Evolutionary conservation across 2,797 vertebrate genomes (phyloP).

Genomic region (Poeciliopsis presidionis): DNA sequence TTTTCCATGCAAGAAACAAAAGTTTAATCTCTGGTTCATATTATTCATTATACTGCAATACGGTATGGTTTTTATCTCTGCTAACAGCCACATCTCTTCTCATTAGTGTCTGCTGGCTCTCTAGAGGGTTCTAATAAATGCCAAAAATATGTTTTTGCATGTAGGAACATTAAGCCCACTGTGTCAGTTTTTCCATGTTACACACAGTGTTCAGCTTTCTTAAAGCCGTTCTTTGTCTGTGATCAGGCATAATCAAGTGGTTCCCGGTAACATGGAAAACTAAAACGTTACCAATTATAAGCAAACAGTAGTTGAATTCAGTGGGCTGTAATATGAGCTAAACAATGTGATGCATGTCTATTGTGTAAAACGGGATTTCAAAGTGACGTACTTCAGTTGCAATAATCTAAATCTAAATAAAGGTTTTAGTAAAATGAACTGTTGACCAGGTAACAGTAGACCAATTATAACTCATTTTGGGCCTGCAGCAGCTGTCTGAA

Average conservation of each 20-base stretch:
- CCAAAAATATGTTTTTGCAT: background rate
- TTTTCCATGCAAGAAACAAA: background rate
- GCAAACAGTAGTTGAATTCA: background rate
- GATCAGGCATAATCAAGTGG: background rate
- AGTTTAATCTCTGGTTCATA: background rate
- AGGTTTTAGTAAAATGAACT: background rate
- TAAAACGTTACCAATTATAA: background rate
- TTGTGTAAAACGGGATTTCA: background rate
- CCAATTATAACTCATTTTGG: background rate
- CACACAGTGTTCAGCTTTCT: background rate
- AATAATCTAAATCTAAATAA: background rate
- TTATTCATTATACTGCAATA: background rate
- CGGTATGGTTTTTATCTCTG: background rate
- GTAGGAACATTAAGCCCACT: background rate
- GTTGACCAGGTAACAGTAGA: background rate
- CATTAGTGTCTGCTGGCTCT: background rate
- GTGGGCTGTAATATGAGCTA: background rate
- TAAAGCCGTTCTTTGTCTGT: background rate
- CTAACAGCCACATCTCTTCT: background rate
- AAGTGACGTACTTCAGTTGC: background rate
- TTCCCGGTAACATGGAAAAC: background rate
- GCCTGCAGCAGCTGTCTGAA: slow-evolving; percentile 4
- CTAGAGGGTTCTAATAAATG: background rate
- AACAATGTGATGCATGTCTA: background rate
- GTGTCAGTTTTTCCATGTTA: background rate